A percentile compares a stretch with the other conserved stretches of the same genome.
These are phyloP conservation scores for Dicentrarchus labrax DNA, from an alignment of 2,113 vertebrate species.

Conservation along the genomic window DNA sequence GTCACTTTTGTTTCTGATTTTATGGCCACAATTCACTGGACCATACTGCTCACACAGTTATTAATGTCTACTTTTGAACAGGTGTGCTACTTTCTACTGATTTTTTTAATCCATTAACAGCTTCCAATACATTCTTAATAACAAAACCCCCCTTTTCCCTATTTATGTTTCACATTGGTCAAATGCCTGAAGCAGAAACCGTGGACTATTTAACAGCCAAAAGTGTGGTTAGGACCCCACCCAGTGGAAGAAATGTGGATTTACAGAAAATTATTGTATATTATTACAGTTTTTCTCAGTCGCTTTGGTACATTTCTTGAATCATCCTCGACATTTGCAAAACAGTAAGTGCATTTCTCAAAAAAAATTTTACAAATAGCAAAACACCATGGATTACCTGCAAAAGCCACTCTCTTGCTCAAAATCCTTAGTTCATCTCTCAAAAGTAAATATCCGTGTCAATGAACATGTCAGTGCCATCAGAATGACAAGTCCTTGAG, in stretches of 20 bases:
- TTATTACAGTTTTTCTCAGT: too few relatives aligned
- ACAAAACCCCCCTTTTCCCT: not conserved
- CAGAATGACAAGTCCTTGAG: too few relatives aligned
- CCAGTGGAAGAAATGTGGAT: conserved; percentile 59
- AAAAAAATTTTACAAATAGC: too few relatives aligned
- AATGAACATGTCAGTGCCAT: too few relatives aligned
- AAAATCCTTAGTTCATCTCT: too few relatives aligned
- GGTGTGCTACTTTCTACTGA: not conserved
- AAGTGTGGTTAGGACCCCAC: conserved; percentile 35
- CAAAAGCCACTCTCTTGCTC: too few relatives aligned
- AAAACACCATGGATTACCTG: too few relatives aligned
- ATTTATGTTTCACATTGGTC: not conserved
- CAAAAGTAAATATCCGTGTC: too few relatives aligned
- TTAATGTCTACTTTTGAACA: not conserved
- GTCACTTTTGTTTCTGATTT: not conserved
- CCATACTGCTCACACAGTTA: not conserved
- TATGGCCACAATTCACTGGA: not conserved
- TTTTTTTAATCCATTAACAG: not conserved
- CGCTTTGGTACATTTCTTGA: too few relatives aligned
- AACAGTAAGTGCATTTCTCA: too few relatives aligned
- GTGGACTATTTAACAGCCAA: not conserved
- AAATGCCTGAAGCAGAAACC: not conserved
- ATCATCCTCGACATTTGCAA: too few relatives aligned
- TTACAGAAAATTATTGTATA: conserved; percentile 1
- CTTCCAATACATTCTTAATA: not conserved